Evolutionary conservation across 2,113 vertebrate species (phyloP).

Genomic region (Seriola dumerili): DNA sequence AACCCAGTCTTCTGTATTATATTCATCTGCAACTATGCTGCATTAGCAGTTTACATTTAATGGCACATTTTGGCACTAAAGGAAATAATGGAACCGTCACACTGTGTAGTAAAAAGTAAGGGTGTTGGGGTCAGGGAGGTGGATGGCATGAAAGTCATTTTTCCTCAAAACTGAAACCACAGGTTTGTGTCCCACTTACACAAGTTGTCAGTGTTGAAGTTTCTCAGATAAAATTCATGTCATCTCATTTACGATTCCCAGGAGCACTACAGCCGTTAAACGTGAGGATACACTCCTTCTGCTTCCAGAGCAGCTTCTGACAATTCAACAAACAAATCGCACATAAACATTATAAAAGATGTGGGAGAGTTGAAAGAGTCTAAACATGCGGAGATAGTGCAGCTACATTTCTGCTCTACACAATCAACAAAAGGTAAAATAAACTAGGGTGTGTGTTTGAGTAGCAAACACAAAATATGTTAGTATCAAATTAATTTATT

Average conservation of each 20-base stretch:
- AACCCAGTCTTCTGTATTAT: not conserved
- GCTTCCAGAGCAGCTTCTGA: conserved; percentile 8
- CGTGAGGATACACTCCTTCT: conserved; percentile 32
- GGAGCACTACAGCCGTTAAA: conserved; percentile 4
- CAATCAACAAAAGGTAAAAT: not conserved
- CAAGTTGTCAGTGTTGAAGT: not conserved
- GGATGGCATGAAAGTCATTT: conserved; percentile 3
- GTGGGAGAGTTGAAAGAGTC: not conserved
- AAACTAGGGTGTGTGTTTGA: not conserved
- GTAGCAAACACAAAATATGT: not conserved
- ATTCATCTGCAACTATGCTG: conserved; percentile 13
- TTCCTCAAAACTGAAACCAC: conserved; percentile 15
- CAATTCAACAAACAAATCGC: conserved; percentile 7
- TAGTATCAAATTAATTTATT: not conserved
- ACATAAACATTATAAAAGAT: conserved; percentile 4
- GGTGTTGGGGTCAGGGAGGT: not conserved
- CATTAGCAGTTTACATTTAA: conserved; percentile 29
- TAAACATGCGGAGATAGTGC: not conserved
- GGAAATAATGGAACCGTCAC: conserved; percentile 4
- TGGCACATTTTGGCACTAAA: not conserved
- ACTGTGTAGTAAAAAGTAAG: not conserved
- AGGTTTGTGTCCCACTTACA: conserved; percentile 14
- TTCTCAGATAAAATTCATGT: conserved; percentile 26
- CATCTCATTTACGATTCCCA: conserved; percentile 24
- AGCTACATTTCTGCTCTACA: not conserved